These are phyloP conservation scores for Montipora capricornis DNA, from an alignment of 64 coral and sea anemone genomes.

Conservation along the genomic window DNA sequence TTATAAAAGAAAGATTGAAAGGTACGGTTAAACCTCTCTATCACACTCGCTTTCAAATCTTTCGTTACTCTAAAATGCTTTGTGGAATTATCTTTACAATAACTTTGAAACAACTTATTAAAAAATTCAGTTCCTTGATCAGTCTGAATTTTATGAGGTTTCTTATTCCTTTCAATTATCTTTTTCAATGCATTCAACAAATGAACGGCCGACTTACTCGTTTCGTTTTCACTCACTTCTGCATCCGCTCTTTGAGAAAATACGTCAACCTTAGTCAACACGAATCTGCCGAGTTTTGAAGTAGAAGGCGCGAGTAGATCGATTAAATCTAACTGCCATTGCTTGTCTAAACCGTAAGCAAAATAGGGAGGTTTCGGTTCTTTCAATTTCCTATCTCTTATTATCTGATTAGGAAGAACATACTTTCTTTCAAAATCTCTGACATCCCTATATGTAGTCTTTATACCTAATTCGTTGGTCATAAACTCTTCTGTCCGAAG, in stretches of 20 bases:
- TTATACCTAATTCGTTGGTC: neutral
- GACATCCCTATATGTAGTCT: neutral
- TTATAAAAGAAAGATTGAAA: neutral
- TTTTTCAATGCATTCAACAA: neutral
- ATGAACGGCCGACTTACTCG: neutral
- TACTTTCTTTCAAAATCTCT: neutral
- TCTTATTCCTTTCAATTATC: neutral
- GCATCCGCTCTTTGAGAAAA: neutral
- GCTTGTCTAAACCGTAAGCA: neutral
- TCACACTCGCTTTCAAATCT: neutral
- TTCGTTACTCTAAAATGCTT: neutral
- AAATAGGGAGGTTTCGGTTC: neutral
- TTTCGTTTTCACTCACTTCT: neutral
- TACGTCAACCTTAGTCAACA: neutral
- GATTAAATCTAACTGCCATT: neutral
- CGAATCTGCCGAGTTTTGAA: neutral
- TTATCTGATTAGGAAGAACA: neutral
- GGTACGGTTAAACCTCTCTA: neutral
- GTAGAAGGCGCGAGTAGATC: neutral
- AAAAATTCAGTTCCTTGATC: neutral
- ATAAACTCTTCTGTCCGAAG: neutral
- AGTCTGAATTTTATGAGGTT: neutral
- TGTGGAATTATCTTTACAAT: neutral
- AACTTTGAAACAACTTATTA: neutral
- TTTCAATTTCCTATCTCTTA: neutral